phyloP scores from a whole-genome alignment of 2,888 invertebrate species.

The Tenthredo scrophulariae region DNA sequence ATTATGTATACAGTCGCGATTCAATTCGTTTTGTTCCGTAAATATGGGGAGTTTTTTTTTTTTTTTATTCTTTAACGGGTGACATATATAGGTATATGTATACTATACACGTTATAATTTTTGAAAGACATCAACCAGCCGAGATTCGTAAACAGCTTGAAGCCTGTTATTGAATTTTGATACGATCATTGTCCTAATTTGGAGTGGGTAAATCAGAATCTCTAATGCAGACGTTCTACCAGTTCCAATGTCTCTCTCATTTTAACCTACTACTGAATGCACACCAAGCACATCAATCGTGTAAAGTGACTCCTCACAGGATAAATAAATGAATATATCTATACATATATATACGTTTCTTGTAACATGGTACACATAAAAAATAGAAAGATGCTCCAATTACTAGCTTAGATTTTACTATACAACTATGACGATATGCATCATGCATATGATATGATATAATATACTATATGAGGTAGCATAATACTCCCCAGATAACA shows the following conservation, averaged over 20 bases:
- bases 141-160: neutral
- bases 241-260: neutral
- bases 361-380: neutral
- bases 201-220: neutral
- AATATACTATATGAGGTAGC: neutral
- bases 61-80: neutral
- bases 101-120: neutral
- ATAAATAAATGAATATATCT: neutral
- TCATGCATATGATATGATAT: constrained; percentile 4
- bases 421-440: neutral
- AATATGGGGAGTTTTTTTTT: neutral
- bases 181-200: neutral
- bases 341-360: neutral
- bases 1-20: neutral
- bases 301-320: neutral
- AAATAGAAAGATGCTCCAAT: neutral
- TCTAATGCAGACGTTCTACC: neutral
- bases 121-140: neutral
- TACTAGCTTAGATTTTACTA: neutral
- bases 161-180: neutral
- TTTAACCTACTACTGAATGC: neutral
- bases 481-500: neutral
- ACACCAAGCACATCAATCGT: neutral
- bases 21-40: neutral
- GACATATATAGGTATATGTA: neutral